Percentiles rank a stretch among this genome's conserved stretches.
Conservation (phyloP, 2,113 vertebrate species). For the Notothenia coriiceps region DNA sequence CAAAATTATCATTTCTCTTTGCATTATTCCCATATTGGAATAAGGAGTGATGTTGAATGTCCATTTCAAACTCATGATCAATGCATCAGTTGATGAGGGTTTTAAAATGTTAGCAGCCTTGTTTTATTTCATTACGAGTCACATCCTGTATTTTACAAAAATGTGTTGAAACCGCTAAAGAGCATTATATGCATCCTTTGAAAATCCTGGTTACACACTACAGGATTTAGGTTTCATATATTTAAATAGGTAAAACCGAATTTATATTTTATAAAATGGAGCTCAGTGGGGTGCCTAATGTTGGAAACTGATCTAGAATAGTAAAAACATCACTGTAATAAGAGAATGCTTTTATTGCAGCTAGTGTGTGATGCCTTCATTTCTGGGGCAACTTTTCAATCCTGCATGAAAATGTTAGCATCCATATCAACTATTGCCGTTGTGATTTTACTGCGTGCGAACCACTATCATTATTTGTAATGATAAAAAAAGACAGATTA, state of each 20-base stretch:
- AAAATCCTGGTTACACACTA: neutral
- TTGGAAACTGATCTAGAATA: no score
- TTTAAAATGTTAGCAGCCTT: neutral
- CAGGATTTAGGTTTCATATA: no score
- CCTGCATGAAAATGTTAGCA: neutral
- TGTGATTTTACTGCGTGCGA: neutral
- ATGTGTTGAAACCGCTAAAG: neutral
- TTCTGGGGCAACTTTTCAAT: neutral
- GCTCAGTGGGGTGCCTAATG: neutral
- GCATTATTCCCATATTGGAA: neutral
- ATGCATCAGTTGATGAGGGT: no score
- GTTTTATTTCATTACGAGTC: neutral
- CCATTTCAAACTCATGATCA: no score
- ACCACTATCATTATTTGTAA: slow-evolving; percentile 21
- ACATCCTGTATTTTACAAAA: neutral
- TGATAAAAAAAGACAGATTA: neutral
- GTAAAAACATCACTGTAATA: no score
- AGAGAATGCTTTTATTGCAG: neutral
- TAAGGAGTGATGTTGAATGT: no score
- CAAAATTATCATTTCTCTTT: slow-evolving; percentile 14
- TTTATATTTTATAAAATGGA: neutral
- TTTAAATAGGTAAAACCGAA: no score
- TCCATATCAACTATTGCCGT: neutral
- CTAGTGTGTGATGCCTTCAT: neutral
- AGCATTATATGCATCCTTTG: neutral